These are phyloP conservation scores for Eristalis arbustorum DNA, from an alignment of 2,888 invertebrate species.

Conservation along the genomic window DNA sequence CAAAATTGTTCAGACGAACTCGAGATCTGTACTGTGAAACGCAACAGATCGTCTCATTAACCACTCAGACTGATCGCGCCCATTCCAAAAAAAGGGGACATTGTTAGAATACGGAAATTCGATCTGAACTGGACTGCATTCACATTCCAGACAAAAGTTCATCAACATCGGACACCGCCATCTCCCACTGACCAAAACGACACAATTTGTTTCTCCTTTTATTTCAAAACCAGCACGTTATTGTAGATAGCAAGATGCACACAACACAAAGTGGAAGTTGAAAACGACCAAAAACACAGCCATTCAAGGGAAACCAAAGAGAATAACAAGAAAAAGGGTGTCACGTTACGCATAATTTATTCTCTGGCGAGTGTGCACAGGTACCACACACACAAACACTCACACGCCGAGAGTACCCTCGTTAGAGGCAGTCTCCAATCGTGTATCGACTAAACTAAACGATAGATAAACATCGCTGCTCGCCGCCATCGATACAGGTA, in stretches of 20 bases:
- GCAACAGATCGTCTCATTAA: too few species aligned
- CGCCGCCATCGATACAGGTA: constrained; percentile 51
- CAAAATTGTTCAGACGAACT: too few species aligned
- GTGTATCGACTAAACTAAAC: constrained; percentile 50
- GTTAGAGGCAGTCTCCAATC: constrained; percentile 32
- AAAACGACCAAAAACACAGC: constrained; percentile 4
- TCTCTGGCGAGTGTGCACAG: constrained; percentile 8
- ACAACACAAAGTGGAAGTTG: neutral
- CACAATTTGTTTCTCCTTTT: neutral
- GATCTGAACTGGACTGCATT: neutral
- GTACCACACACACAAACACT: neutral
- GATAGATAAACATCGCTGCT: constrained; percentile 54
- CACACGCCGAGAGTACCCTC: constrained; percentile 15
- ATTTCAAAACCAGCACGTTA: neutral
- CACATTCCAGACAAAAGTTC: neutral
- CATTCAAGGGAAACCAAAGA: constrained; percentile 30
- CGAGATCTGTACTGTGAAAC: too few species aligned
- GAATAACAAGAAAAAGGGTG: constrained; percentile 63
- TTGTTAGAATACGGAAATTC: neutral
- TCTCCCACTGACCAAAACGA: neutral
- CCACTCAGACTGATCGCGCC: neutral
- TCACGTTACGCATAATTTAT: constrained; percentile 70
- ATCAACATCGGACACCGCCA: neutral
- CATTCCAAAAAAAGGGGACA: neutral
- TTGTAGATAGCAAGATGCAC: neutral